phyloP scores from a whole-genome alignment of 1,140 invertebrate species.

The Drosophila leontia region DNA sequence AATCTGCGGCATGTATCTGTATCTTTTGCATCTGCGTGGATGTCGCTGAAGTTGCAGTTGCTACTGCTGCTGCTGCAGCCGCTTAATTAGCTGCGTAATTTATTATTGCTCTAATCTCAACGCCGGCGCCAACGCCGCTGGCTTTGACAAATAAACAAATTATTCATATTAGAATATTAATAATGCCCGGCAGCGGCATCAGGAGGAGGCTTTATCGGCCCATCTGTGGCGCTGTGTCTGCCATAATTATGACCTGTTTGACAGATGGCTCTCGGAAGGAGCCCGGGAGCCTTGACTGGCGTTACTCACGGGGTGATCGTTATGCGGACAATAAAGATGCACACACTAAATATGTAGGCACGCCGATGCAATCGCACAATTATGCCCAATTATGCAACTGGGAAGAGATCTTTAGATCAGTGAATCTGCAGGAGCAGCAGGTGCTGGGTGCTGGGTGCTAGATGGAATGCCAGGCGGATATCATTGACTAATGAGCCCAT shows the following conservation, averaged over 20 bases:
- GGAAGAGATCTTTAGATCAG: constrained; percentile 45
- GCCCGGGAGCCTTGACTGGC: constrained; percentile 43
- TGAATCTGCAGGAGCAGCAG: constrained; percentile 20
- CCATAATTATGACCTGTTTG: constrained; percentile 66
- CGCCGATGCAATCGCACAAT: constrained; percentile 75
- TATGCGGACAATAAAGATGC: constrained; percentile 60
- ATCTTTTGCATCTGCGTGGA: constrained; percentile 79
- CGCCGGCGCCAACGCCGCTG: constrained; percentile 66
- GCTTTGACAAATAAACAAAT: constrained; percentile 79
- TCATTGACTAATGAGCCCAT: constrained; percentile 76
- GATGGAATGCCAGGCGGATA: constrained; percentile 57
- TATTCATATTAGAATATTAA: constrained; percentile 77
- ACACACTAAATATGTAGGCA: constrained; percentile 52
- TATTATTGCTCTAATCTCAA: constrained; percentile 79
- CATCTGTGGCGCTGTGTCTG: constrained; percentile 59
- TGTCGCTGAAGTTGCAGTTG: constrained; percentile 36
- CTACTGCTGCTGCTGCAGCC: constrained; percentile 14
- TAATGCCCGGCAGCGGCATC: constrained; percentile 32
- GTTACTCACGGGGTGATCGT: constrained; percentile 45
- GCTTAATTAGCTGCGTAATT: constrained; percentile 81
- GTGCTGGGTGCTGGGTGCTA: constrained; percentile 28
- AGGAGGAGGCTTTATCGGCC: constrained; percentile 35
- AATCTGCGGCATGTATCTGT: constrained; percentile 73
- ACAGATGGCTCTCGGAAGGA: constrained; percentile 11
- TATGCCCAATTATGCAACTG: constrained; percentile 79